These are phyloP conservation scores for Bombus difficillimus DNA, from an alignment of 1,140 invertebrate species.

Conservation along the genomic window DNA sequence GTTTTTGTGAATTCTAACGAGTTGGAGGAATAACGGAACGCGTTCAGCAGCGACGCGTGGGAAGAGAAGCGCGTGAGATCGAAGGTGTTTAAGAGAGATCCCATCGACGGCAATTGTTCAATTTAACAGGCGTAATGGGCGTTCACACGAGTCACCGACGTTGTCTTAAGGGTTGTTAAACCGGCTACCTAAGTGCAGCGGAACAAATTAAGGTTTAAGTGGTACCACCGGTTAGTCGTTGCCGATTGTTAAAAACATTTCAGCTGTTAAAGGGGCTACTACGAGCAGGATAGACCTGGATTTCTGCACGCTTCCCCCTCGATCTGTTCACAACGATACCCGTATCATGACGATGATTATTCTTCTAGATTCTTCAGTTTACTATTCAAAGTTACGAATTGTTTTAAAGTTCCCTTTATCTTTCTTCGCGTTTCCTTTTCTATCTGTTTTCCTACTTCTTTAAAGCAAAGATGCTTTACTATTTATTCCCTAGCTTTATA, in stretches of 20 bases:
- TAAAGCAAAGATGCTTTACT: too few species aligned
- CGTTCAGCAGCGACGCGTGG: constrained; percentile 54
- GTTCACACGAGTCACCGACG: constrained; percentile 59
- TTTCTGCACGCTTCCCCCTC: not conserved
- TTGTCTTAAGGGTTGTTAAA: constrained; percentile 67
- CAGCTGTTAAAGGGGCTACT: not conserved
- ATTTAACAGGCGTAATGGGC: constrained; percentile 64
- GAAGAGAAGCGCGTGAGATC: constrained; percentile 63
- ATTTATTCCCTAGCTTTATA: not conserved
- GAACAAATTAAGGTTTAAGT: constrained; percentile 55
- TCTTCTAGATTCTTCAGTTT: not conserved
- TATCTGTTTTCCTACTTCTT: not conserved
- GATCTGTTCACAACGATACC: not conserved
- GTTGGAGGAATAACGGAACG: not conserved
- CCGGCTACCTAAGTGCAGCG: constrained; percentile 50
- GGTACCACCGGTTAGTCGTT: constrained; percentile 40
- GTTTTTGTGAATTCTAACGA: not conserved
- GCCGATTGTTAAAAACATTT: constrained; percentile 30
- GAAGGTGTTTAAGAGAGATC: constrained; percentile 66
- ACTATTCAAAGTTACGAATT: not conserved
- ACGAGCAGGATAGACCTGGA: not conserved
- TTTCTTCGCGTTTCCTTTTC: not conserved
- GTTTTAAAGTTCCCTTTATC: not conserved
- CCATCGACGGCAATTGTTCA: constrained; percentile 72
- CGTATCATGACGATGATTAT: not conserved